These are phyloP conservation scores for Ictalurus punctatus DNA, from an alignment of 2,113 vertebrate species.

Conservation along the genomic window DNA sequence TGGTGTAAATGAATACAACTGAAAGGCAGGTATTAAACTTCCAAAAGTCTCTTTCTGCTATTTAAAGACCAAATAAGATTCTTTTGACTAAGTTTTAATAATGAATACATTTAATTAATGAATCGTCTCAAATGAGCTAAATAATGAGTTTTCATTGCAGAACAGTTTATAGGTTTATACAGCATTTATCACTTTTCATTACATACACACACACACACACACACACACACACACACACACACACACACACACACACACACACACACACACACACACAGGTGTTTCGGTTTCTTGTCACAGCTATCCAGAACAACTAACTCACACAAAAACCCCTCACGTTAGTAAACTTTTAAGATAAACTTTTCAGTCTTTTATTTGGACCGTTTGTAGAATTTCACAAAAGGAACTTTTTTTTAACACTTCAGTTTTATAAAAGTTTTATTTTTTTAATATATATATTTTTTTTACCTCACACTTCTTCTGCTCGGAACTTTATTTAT, in stretches of 20 bases:
- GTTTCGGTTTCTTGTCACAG: background rate
- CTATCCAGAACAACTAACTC: background rate
- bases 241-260: no score
- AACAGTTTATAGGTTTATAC: no score
- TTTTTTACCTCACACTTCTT: background rate
- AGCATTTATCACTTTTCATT: no score
- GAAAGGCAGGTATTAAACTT: background rate
- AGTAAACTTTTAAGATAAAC: background rate
- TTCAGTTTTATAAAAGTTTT: background rate
- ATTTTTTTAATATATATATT: background rate
- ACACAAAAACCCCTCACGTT: background rate
- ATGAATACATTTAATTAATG: background rate
- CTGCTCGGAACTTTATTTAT: background rate
- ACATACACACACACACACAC: no score
- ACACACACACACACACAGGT: no score
- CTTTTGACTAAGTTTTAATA: no score
- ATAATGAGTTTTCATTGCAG: no score
- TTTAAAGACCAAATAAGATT: no score
- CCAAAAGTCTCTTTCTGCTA: no score
- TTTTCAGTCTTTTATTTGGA: background rate
- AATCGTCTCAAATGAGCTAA: background rate
- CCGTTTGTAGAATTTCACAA: background rate
- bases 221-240: no score
- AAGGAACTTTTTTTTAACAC: background rate
- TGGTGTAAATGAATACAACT: background rate